phyloP scores from a whole-genome alignment of 2,113 vertebrate genomes.

The Lota lota region DNA sequence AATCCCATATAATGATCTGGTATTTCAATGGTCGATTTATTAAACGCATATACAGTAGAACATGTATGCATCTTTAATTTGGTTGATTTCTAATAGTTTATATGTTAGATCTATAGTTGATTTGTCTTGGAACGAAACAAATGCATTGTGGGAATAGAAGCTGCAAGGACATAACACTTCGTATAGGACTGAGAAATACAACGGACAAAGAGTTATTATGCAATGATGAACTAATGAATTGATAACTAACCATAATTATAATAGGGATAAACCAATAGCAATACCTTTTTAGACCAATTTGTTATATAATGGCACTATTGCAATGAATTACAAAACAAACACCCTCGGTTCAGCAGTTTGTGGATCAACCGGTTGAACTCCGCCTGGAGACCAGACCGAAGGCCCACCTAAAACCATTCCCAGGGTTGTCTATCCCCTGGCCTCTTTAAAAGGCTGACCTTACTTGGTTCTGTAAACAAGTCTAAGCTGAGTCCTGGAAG shows the following conservation, averaged over 20 bases:
- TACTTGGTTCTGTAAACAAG: conserved; percentile 40
- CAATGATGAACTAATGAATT: background rate
- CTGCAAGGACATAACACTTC: background rate
- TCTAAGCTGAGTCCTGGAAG: background rate
- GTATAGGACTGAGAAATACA: background rate
- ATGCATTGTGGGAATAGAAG: too few relatives aligned
- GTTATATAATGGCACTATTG: too few relatives aligned
- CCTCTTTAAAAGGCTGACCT: conserved; percentile 18
- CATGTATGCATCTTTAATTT: background rate
- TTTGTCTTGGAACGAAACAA: too few relatives aligned
- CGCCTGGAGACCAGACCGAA: background rate
- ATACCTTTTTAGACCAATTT: too few relatives aligned
- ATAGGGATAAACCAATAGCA: too few relatives aligned
- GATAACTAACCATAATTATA: too few relatives aligned
- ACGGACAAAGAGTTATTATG: background rate
- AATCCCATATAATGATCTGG: background rate
- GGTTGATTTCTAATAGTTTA: background rate
- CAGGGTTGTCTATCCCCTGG: conserved; percentile 27
- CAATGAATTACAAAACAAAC: too few relatives aligned
- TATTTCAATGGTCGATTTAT: background rate
- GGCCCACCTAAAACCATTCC: conserved; percentile 33
- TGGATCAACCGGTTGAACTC: conserved; percentile 15
- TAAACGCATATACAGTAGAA: too few relatives aligned
- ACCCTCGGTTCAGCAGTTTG: background rate
- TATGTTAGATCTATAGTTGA: background rate